Conservation (phyloP, 2,888 invertebrate genomes). For the Thereva nobilitata region DNA sequence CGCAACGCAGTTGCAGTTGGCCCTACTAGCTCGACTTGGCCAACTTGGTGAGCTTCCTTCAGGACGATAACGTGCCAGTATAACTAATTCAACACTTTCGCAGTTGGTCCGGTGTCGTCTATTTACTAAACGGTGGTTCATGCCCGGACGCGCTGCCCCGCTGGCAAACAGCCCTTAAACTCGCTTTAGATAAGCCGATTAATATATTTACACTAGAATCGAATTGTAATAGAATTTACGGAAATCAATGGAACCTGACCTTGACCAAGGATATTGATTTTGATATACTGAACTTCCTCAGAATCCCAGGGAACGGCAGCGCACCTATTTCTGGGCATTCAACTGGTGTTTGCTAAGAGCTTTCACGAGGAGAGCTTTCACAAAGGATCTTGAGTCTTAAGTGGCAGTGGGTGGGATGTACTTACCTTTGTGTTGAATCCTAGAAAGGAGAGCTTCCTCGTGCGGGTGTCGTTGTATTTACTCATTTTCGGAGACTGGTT, state of each 20-base stretch:
- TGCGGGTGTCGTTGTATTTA: slow-evolving; percentile 61
- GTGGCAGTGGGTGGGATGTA: slow-evolving; percentile 29
- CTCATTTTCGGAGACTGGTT: slow-evolving; percentile 49
- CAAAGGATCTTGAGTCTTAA: background rate
- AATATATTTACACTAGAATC: too few species aligned
- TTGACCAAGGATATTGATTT: slow-evolving; percentile 57
- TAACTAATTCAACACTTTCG: too few species aligned
- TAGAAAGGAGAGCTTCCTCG: slow-evolving; percentile 74
- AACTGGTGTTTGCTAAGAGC: slow-evolving; percentile 28
- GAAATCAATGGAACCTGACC: slow-evolving; percentile 44
- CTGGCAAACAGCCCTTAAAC: too few species aligned
- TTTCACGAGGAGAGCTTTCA: slow-evolving; percentile 23
- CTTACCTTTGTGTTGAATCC: slow-evolving; percentile 68
- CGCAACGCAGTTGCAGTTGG: too few species aligned
- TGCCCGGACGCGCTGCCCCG: too few species aligned
- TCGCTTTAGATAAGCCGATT: too few species aligned
- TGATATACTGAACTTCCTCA: background rate
- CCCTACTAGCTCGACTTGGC: too few species aligned
- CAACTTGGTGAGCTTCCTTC: too few species aligned
- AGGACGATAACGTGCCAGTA: too few species aligned
- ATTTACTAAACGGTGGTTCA: too few species aligned
- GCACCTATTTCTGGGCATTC: slow-evolving; percentile 15
- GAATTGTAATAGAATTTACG: too few species aligned
- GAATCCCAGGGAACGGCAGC: slow-evolving; percentile 5
- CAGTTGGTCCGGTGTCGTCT: too few species aligned